Conservation (phyloP, 2,797 vertebrate genomes). For the Periparus ater region DNA sequence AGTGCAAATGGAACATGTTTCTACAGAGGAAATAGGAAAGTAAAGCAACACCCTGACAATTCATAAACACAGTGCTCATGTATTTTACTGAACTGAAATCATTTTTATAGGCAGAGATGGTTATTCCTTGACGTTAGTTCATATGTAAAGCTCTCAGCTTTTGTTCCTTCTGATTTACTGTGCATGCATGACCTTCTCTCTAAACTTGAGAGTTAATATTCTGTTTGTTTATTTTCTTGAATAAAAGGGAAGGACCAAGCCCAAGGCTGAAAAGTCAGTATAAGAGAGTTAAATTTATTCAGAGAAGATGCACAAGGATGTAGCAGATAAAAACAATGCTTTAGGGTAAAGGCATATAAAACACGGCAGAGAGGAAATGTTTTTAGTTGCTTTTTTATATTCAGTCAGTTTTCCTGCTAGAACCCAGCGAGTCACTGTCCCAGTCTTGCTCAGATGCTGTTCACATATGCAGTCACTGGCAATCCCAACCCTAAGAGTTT, state of each 20-base stretch:
- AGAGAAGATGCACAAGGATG: not conserved
- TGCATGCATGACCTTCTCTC: not conserved
- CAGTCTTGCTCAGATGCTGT: not conserved
- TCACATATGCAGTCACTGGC: not conserved
- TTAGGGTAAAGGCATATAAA: not conserved
- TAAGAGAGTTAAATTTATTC: not conserved
- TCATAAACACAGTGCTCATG: not conserved
- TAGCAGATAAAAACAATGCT: not conserved
- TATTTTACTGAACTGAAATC: not conserved
- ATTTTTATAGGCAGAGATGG: not conserved
- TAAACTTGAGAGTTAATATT: not conserved
- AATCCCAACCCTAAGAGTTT: not conserved
- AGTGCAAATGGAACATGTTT: not conserved
- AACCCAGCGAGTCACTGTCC: not conserved
- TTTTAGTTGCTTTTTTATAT: not conserved
- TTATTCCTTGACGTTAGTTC: not conserved
- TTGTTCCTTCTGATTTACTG: not conserved
- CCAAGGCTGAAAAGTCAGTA: not conserved
- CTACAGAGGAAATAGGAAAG: not conserved
- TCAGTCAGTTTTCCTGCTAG: not conserved
- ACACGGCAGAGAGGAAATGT: not conserved
- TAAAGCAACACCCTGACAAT: not conserved
- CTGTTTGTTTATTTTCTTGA: not conserved
- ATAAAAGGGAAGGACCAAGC: not conserved
- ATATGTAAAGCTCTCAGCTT: not conserved